phyloP scores from a whole-genome alignment of 2,113 vertebrate species.

The Hemiscyllium ocellatum region DNA sequence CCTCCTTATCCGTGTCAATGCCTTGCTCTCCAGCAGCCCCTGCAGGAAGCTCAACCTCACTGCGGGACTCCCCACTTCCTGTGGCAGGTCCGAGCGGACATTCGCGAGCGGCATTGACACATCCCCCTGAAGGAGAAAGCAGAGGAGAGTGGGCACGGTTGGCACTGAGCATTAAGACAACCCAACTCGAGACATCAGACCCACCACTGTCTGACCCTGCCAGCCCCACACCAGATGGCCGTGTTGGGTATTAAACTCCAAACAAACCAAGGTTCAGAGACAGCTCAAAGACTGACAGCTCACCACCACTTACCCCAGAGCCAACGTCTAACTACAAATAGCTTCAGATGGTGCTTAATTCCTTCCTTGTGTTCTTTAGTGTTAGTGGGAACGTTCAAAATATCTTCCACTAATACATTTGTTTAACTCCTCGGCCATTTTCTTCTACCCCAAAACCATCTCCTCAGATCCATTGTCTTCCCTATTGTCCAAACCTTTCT shows the following conservation, averaged over 20 bases:
- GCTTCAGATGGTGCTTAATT: too few relatives aligned
- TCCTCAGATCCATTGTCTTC: neutral
- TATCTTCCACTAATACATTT: too few relatives aligned
- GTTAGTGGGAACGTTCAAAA: too few relatives aligned
- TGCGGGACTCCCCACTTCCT: neutral
- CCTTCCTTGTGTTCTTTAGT: too few relatives aligned
- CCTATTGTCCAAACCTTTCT: neutral
- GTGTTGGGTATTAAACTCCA: neutral
- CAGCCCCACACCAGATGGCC: neutral
- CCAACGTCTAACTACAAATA: too few relatives aligned
- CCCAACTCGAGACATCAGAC: too few relatives aligned
- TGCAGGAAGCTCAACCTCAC: neutral
- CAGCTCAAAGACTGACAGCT: neutral
- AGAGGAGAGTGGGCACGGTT: neutral
- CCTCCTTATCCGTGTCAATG: neutral
- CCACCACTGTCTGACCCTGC: neutral
- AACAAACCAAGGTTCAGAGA: neutral
- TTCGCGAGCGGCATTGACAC: neutral
- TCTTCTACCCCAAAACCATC: too few relatives aligned
- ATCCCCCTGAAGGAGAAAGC: neutral
- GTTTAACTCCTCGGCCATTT: too few relatives aligned
- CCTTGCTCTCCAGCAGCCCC: neutral
- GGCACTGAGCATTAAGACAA: neutral
- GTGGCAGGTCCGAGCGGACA: neutral
- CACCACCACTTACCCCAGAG: neutral